These are phyloP conservation scores for Crossocerus cetratus DNA, from an alignment of 2,888 invertebrate species.

Conservation along the genomic window DNA sequence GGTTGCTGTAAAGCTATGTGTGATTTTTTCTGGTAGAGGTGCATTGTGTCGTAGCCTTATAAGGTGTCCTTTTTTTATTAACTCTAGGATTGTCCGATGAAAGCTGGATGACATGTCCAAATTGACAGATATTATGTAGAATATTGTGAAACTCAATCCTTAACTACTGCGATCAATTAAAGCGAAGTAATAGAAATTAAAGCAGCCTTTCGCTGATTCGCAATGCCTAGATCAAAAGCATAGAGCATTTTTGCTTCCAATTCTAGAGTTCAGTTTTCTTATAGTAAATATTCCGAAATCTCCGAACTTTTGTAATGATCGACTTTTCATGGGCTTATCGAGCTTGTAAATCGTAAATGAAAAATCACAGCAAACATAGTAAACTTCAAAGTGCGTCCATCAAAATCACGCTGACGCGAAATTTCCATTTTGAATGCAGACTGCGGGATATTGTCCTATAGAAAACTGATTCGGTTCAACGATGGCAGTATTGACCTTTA, in stretches of 20 bases:
- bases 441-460: conserved; percentile 14
- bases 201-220: conserved; percentile 23
- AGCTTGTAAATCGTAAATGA: too few relatives aligned
- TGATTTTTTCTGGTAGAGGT: conserved; percentile 19
- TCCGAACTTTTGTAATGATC: too few relatives aligned
- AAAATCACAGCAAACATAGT: too few relatives aligned
- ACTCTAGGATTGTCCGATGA: too few relatives aligned
- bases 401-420: too few relatives aligned
- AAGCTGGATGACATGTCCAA: too few relatives aligned
- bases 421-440: too few relatives aligned
- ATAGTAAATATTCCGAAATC: neutral
- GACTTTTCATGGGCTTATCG: too few relatives aligned
- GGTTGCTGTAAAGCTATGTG: conserved; percentile 29
- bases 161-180: neutral
- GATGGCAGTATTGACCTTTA: conserved; percentile 9
- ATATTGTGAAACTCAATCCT: neutral
- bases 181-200: conserved; percentile 1
- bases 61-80: too few relatives aligned
- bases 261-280: conserved; percentile 20
- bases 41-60: conserved; percentile 7
- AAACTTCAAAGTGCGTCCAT: too few relatives aligned
- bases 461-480: conserved; percentile 9
- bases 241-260: conserved; percentile 27
- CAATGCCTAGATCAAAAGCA: conserved; percentile 40
- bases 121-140: neutral